Base-by-base conservation (phyloP, 2,888 invertebrate genomes). In the Xestia rhomboidea region DNA sequence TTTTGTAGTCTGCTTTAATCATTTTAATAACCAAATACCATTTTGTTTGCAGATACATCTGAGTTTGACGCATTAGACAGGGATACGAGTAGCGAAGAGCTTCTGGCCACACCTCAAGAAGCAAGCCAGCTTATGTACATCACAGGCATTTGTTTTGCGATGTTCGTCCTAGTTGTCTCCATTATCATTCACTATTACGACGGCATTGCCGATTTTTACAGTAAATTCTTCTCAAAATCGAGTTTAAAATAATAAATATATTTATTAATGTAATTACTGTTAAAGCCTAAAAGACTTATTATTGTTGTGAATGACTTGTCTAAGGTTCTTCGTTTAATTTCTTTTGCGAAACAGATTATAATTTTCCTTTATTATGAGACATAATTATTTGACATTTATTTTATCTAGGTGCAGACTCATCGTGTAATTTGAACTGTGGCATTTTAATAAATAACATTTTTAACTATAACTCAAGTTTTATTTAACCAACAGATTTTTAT, bases 141-240 rank as follows among this genome's bases (percentile, higher is more conserved):
- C 46, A 94, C 97, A 4, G 98, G 98, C 66, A 96, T 98, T 74
- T 96, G 97, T 66, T 96, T 97, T 86, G 97, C 98, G 21, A 93
- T 98, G 91, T 88, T 98, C 10, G 97, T 98, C 51, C 92, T 98
- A 0, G 84, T 98, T 38, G 91, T 97, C 54, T 98, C 98, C 41
- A 96, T 98, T 80, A 90, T 98, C 60, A 92, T 98, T 79, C 97
- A 98, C 89, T 97, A 97, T 80, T 96, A 96, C 79, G 95, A 96
- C 74, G 88, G 90, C 1, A 95, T 96, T 67, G 89, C 91, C 3
- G 88, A 91, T 49, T 88, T 95, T 41, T 76, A 95, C 44, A 86
- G 91, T 66, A 95, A 93, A 90, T 68, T 95, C 15, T 72, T 95
- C 24, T 84, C 92, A 10, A 95, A 92, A 83, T 89, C 92, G 49